phyloP scores from a whole-genome alignment of 2,113 vertebrate species.

The Sitta europaea region DNA sequence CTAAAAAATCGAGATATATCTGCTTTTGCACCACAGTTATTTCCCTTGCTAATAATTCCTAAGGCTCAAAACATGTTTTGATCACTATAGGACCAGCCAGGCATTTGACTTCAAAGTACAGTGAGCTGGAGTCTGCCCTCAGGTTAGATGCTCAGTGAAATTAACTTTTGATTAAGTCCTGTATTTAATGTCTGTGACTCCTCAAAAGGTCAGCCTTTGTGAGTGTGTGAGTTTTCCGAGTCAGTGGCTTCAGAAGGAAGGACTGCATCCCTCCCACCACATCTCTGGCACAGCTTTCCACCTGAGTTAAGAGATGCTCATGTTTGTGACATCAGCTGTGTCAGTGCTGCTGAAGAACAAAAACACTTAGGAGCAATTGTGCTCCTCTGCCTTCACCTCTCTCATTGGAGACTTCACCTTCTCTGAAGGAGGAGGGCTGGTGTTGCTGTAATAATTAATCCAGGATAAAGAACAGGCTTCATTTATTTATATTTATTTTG shows the following conservation, averaged over 20 bases:
- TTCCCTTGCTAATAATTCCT: background rate
- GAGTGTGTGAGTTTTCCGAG: background rate
- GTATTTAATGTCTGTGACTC: conserved; percentile 37
- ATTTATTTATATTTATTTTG: background rate
- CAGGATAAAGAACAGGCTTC: background rate
- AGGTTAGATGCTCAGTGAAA: conserved; percentile 55
- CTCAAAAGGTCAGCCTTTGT: conserved; percentile 46
- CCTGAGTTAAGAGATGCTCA: background rate
- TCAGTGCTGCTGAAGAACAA: background rate
- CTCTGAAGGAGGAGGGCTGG: background rate
- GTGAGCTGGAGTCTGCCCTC: conserved; percentile 23
- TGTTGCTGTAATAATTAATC: background rate
- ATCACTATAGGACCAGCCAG: conserved; percentile 12
- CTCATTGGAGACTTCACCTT: background rate
- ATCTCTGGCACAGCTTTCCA: background rate
- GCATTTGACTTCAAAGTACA: conserved; percentile 49
- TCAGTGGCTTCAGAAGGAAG: background rate
- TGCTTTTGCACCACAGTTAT: background rate
- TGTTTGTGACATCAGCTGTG: no score
- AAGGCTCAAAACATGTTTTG: background rate
- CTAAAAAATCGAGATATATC: background rate
- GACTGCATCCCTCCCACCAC: background rate
- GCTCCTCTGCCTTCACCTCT: background rate
- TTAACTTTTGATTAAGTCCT: conserved; percentile 40
- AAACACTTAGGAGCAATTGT: background rate